These are phyloP conservation scores for Ptychobarbus kaznakovi DNA, from an alignment of 2,797 vertebrate species.

Conservation along the genomic window DNA sequence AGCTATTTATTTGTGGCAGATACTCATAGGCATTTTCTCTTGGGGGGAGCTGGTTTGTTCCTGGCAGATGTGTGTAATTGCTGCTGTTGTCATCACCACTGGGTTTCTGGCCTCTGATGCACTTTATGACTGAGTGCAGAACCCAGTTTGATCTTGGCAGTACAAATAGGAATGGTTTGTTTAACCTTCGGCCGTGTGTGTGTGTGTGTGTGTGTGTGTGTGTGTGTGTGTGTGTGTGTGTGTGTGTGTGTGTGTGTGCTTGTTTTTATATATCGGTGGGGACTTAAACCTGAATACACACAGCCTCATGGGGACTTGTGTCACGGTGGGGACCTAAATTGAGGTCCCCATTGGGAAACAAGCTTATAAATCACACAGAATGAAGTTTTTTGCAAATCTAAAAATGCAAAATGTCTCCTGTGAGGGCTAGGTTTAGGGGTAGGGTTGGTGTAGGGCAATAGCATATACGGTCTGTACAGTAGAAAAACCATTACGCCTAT, in stretches of 20 bases:
- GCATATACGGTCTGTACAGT: too few species aligned
- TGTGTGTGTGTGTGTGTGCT: slow-evolving; percentile 62
- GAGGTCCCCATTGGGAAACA: too few species aligned
- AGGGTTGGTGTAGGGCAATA: too few species aligned
- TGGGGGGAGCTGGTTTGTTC: slow-evolving; percentile 18
- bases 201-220: slow-evolving; percentile 60
- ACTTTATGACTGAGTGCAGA: not conserved
- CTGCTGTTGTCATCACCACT: not conserved
- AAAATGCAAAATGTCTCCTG: too few species aligned
- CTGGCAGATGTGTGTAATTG: slow-evolving; percentile 10
- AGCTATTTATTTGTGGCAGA: slow-evolving; percentile 67
- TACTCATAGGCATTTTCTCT: slow-evolving; percentile 19
- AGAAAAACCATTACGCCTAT: too few species aligned
- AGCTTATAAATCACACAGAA: too few species aligned
- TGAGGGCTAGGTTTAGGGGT: too few species aligned
- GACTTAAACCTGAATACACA: too few species aligned
- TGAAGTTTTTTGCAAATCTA: too few species aligned
- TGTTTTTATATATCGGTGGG: too few species aligned
- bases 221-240: slow-evolving; percentile 62
- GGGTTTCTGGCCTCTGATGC: slow-evolving; percentile 27
- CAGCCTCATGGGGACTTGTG: too few species aligned
- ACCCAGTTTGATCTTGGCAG: slow-evolving; percentile 7
- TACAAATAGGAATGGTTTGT: slow-evolving; percentile 50
- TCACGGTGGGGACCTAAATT: too few species aligned
- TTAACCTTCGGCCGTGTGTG: slow-evolving; percentile 71